Base-by-base conservation (phyloP, 2,888 invertebrate species). In the Drymonia ruficornis region DNA sequence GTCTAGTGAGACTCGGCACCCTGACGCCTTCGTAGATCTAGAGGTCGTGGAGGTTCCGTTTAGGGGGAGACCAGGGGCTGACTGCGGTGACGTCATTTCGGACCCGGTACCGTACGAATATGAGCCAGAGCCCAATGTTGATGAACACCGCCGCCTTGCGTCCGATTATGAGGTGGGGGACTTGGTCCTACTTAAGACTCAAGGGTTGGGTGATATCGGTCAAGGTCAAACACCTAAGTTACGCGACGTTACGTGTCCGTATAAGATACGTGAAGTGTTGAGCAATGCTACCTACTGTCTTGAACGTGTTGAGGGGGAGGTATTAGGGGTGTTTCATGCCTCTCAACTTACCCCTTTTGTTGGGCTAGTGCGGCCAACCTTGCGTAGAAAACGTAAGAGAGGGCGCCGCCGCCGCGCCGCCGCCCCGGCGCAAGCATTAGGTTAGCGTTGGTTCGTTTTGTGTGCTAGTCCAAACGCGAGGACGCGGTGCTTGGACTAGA, bases 31-130 rank as follows among this genome's bases (percentile, higher is more conserved):
- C 43, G 44, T 49, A 11, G 53, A 38, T 18, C 1, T 53, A 2
- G 49, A 53, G 19, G 8, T 36, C 29, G 53, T 50, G 15, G 50
- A 50, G 11, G n/a, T n/a, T n/a, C 53, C 50, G 12, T 46, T 15
- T 42, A 54, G 42, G 53, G 53, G 53, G 50, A 54, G 53, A 11
- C 1, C 5, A 4, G 46, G 53, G 53, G 13, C 50, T 1, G 46
- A 54, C 15, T 18, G 42, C 0, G 50, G 50, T 4, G 50, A 28
- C n/a, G 11, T 34, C 0, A n/a, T 50, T 0, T 47, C 53, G 0
- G 50, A 50, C 7, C 50, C 46, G 4, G 19, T 54, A 0, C 18
- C 48, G 9, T 47, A 55, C 18, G 36, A 50, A 2, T 55, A 48
- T n/a, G 9, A 29, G 0, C 31, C 19, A 0, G 55, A 55, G 4